Evolutionary conservation across 2,113 vertebrate species (phyloP), one percentile per base, ranked within the genome.

Genomic region (Pteropus alecto): DNA sequence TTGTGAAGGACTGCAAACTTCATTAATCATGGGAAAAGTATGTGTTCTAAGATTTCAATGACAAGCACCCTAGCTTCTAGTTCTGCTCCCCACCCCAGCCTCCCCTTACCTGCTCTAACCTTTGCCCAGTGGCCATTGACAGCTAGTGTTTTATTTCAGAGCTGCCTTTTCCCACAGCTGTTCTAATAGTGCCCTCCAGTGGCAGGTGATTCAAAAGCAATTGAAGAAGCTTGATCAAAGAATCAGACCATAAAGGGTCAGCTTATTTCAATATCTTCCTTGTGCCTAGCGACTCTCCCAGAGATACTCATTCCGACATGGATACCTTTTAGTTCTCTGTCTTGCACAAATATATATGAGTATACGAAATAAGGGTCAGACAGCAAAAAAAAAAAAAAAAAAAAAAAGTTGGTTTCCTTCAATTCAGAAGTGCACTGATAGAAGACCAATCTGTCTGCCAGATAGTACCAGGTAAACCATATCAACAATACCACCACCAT

Each of bases 151-250:
- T 82, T 68, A 41, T 41, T 68, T 24, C 7, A 58, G 14, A 65
- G 11, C n/a, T 82, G 26, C 11, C 67, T 81, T 90, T 74, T 38
- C 71, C 28, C 41, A 65, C 19, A 35, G 38, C 41, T 60, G 51
- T 93, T 96, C 67, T 65, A 93, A 78, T 56, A 58, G 83, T 87
- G 78, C 26, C 94, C 76, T 88, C 94, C 10, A 61, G 51, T 63
- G 93, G 65, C 21, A 41, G 84, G 74, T 61, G 65, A 65, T 76
- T 94, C 46, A 65, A 93, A 73, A 73, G 65, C 38, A 92, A 90
- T 38, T 93, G 2, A 92, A 46, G 24, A 92, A 90, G 9, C 9
- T 18, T 2, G 35, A 26, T 68, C 22, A 33, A 35, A 76, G 28
- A 93, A 56, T 71, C 13, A 1, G 9, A 78, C 16, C 6, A 5